Base-by-base conservation (phyloP, 2,888 invertebrate species). In the Syrista parreyssii region DNA sequence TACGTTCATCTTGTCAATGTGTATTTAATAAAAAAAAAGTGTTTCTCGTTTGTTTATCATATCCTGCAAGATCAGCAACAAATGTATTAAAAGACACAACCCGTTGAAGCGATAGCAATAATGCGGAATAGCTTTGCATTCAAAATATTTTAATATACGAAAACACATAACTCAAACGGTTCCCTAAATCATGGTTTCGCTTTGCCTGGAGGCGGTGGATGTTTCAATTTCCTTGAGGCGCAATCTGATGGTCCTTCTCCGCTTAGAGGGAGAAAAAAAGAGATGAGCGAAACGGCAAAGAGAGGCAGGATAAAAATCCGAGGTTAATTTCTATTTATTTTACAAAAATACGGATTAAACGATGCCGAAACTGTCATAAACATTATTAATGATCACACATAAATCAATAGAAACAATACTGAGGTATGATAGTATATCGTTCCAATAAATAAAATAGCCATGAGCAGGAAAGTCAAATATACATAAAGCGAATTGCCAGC, bases 221-320 rank as follows among this genome's bases (percentile, higher is more conserved):
- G 94, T 95, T 92, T 98, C 98, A 40, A 97, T 93, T 90, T 97
- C 97, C 86, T 95, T 95, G 80, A 97, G 93, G 81, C 98, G 93
- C 79, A 95, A 92, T 86, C 96, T 94, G 78, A 98, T 90, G 89
- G 87, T 83, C 84, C 86, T 83, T 81, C 74, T 78, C 76, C 75
- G 78, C 79, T 76, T 80, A 76, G 73, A 76, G 75, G 68, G 30
- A 79, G 40, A 68, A 74, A 77, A 78, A 75, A 71, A 33, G 40
- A 71, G 69, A 75, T 75, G n/a, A 81, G 30, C 40, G 72, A 74
- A 72, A 71, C 40, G n/a, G 11, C 23, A 1, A 55, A 40, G 32
- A 75, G 9, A 75, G 4, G 34, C 32, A 68, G 33, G 74, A 74
- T 68, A 68, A 74, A 36, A 55, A 23, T 23, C 23, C 23, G 2